Percentiles rank a stretch among this genome's conserved stretches.
phyloP scores from a whole-genome alignment of 2,113 vertebrate genomes.

The Edolisoma coerulescens region DNA sequence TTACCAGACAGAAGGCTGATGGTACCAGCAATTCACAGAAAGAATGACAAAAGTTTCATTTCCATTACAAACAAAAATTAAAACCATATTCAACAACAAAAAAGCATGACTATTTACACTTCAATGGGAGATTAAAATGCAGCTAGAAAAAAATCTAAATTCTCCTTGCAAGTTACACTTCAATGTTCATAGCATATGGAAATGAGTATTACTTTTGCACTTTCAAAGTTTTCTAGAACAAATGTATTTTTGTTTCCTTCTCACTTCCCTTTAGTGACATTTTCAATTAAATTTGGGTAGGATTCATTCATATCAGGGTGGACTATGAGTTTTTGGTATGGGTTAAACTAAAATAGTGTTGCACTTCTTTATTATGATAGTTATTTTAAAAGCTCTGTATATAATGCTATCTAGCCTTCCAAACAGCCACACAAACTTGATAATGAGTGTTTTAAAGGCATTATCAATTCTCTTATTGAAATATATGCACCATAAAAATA shows the following conservation, averaged over 20 bases:
- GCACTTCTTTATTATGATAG: background rate
- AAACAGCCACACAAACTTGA: background rate
- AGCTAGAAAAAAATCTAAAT: background rate
- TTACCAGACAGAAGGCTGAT: background rate
- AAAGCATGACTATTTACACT: background rate
- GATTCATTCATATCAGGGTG: background rate
- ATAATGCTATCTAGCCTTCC: background rate
- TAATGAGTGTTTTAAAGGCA: background rate
- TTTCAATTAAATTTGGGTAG: background rate
- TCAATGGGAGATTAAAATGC: background rate
- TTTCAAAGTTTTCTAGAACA: background rate
- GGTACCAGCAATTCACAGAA: background rate
- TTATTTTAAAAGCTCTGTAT: background rate
- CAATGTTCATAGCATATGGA: background rate
- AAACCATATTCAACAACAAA: background rate
- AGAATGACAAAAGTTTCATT: background rate
- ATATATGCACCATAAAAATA: background rate
- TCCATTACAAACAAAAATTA: background rate
- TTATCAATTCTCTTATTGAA: background rate
- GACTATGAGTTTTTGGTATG: background rate
- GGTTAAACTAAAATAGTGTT: background rate
- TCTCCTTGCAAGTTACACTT: background rate
- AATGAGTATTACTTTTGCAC: background rate
- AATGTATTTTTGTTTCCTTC: background rate
- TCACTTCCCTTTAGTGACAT: background rate